Percentiles rank a stretch among this genome's conserved stretches.
Evolutionary conservation across 2,888 invertebrate genomes (phyloP).

Genomic region (Didymodactylos carnosus): DNA sequence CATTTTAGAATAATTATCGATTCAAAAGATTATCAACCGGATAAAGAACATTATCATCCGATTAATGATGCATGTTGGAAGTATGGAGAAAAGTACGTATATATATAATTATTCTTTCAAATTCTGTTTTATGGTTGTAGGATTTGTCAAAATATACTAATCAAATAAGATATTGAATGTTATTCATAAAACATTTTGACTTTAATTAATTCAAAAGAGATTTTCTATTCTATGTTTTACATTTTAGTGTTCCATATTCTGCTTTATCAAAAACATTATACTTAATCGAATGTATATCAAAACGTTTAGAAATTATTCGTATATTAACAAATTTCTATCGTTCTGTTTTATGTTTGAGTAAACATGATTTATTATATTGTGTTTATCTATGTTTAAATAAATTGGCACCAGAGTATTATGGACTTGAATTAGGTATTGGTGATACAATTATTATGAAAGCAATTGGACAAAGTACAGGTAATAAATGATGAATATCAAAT

Average conservation of each 20-base stretch:
- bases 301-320: constrained; percentile 60
- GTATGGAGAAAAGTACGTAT: constrained; percentile 38
- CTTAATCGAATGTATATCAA: constrained; percentile 53
- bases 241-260: constrained; percentile 63
- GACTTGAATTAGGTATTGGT: constrained; percentile 68
- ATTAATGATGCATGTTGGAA: constrained; percentile 63
- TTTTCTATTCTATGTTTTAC: constrained; percentile 13
- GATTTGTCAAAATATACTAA: too few species aligned
- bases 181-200: too few species aligned
- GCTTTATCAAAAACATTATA: constrained; percentile 74
- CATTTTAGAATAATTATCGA: too few species aligned
- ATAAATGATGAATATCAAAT: too few species aligned
- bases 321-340: constrained; percentile 72
- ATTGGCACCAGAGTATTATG: constrained; percentile 83
- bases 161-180: too few species aligned
- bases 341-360: constrained; percentile 66
- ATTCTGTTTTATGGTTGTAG: neutral
- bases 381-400: constrained; percentile 87
- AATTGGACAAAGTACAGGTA: constrained; percentile 65
- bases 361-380: constrained; percentile 67
- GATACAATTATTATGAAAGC: constrained; percentile 83
- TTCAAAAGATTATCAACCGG: constrained; percentile 48
- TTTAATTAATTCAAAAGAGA: too few species aligned
- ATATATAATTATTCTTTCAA: constrained; percentile 35
- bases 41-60: constrained; percentile 54